Evolutionary conservation across 2,113 vertebrate genomes (phyloP), one percentile per base, ranked within the genome.

Genomic region (Seriola quinqueradiata): DNA sequence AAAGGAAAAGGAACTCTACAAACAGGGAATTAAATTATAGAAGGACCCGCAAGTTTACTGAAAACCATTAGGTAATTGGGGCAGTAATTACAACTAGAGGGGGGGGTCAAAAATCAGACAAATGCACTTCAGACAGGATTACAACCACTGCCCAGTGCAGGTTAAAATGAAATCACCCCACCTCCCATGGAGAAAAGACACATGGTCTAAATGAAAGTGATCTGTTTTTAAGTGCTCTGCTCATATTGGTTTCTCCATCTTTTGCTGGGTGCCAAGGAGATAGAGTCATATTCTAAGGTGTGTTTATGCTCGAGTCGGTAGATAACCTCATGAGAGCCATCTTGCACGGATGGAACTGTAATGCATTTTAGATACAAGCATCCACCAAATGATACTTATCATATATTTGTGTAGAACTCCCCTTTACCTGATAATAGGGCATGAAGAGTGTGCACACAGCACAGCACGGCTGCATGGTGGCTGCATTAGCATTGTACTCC

Each of bases 391-490:
- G 1, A 54, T 16, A 32, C 17, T 11, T 16, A 38, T 23, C 21
- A 36, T 46, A 23, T 36, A 55, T 79, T 69, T 68, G 42, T 61
- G 69, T 50, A 44, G 6, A 61, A 25, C 25, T 68, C 46, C 8
- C 2, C 1, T 73, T 77, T 96, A 98, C 98, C 97, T 97, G 97
- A 84, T 96, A 95, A 89, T 99, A 99, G 0, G 98, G 97, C 96
- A 96, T 96, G 60, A 99, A 95, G 75, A 99, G 96, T n/a, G 96
- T 96, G 87, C 98, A 99, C 71, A 99, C 94, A 4, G 98, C 98
- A 84, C 98, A 99, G 81, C 96, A 80, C 0, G 98, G 98, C 55
- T 96, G 90, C 82, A 93, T 93, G 87, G 91, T 94, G 75, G 97
- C 97, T 68, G 95, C 95, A 2, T 93, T 85, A 79, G 94, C 91